phyloP scores from a whole-genome alignment of 2,113 vertebrate species.

The Deroptyus accipitrinus region DNA sequence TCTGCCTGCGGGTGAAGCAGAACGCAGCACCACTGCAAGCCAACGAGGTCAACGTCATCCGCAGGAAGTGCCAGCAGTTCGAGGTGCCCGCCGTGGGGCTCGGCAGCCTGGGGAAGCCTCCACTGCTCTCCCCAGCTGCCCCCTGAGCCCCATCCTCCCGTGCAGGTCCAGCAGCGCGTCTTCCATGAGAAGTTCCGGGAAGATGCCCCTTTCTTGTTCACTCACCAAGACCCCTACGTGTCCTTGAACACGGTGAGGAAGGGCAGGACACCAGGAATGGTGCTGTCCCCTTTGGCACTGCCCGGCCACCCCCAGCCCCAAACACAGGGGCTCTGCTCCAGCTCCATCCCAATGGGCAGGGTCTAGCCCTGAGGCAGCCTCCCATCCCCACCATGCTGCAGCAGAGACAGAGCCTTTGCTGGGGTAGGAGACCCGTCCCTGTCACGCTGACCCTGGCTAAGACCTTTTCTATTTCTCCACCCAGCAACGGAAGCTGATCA shows the following conservation, averaged over 20 bases:
- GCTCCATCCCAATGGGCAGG: neutral
- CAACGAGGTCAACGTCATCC: constrained; percentile 62
- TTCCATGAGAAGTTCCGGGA: constrained; percentile 71
- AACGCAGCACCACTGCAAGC: constrained; percentile 71
- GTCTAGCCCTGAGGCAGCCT: neutral
- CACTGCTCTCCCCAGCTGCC: rapidly evolving
- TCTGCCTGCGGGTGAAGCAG: constrained; percentile 70
- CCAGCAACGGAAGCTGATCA: constrained; percentile 60
- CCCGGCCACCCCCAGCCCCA: rapidly evolving
- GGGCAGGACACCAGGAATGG: neutral
- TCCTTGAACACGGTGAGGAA: constrained; percentile 68
- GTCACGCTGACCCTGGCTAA: neutral
- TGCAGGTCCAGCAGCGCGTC: constrained; percentile 64
- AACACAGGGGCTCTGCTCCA: neutral
- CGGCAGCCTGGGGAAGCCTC: rapidly evolving
- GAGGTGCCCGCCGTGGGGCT: constrained; percentile 43
- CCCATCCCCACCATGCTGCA: neutral
- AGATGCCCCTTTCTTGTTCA: constrained; percentile 68
- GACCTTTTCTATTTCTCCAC: neutral
- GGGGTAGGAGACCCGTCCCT: rapidly evolving
- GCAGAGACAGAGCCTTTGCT: rapidly evolving
- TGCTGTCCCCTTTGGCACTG: rapidly evolving
- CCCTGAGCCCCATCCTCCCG: neutral
- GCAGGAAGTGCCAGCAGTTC: constrained; percentile 73
- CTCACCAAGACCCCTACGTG: constrained; percentile 57